Evolutionary conservation across 2,888 invertebrate genomes (phyloP).

Genomic region (Leptogaster cylindrica): DNA sequence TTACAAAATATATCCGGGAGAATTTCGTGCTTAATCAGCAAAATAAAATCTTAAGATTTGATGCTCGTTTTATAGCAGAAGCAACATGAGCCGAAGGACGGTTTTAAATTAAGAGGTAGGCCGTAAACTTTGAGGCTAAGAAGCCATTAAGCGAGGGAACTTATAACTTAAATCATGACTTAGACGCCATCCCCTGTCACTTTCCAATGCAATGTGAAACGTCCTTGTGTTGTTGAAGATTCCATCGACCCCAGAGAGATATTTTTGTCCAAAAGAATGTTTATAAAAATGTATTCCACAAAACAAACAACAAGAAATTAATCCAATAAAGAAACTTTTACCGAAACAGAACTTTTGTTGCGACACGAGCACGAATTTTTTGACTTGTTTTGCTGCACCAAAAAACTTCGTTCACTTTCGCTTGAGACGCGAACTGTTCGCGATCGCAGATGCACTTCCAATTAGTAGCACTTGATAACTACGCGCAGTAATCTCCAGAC

Average conservation of each 20-base stretch:
- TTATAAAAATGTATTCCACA: neutral
- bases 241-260: slow-evolving; percentile 18
- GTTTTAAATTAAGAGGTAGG: slow-evolving; percentile 25
- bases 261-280: slow-evolving; percentile 8
- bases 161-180: slow-evolving; percentile 16
- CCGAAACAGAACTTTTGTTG: slow-evolving; percentile 4
- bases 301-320: neutral
- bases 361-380: neutral
- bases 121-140: slow-evolving; percentile 5
- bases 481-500: neutral
- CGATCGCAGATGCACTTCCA: slow-evolving; percentile 1
- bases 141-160: neutral
- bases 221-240: slow-evolving; percentile 7
- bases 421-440: neutral
- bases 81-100: slow-evolving; percentile 5
- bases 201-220: slow-evolving; percentile 15
- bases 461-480: neutral
- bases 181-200: slow-evolving; percentile 15
- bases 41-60: slow-evolving; percentile 34
- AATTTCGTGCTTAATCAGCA: slow-evolving; percentile 6
- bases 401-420: too few species aligned
- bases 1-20: neutral
- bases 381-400: too few species aligned
- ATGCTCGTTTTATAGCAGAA: too few species aligned
- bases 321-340: neutral